A percentile compares a stretch with the other conserved stretches of the same genome.
phyloP scores from a whole-genome alignment of 1,140 invertebrate species.

The Drosophila lacertosa region DNA sequence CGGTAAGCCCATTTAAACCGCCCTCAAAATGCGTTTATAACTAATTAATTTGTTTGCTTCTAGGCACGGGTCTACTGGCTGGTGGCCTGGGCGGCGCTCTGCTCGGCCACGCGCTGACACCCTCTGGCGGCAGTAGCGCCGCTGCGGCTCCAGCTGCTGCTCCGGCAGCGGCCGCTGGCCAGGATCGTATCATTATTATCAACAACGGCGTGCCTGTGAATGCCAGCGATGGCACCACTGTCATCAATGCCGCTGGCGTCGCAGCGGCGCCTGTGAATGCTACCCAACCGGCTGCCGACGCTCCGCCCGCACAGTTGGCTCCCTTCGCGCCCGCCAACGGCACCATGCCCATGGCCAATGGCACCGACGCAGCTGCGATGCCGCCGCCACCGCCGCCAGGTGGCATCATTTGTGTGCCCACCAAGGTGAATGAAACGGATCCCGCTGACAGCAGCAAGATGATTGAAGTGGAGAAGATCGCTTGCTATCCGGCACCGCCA shows the following conservation, averaged over 20 bases:
- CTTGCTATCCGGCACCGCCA: conserved; percentile 79
- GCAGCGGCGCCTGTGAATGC: conserved; percentile 49
- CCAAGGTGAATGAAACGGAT: conserved; percentile 79
- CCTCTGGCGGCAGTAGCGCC: conserved; percentile 49
- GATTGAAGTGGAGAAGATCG: conserved; percentile 78
- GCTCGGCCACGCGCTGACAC: conserved; percentile 72
- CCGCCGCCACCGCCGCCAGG: conserved; percentile 58
- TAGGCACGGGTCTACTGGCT: conserved; percentile 73
- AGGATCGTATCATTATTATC: conserved; percentile 80
- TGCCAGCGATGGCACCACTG: conserved; percentile 70
- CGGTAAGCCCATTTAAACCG: conserved; percentile 43
- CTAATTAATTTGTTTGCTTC: neutral
- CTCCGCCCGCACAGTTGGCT: conserved; percentile 44
- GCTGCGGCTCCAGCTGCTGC: conserved; percentile 54
- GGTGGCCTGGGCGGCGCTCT: conserved; percentile 75
- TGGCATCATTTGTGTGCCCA: conserved; percentile 78
- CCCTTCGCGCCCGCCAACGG: conserved; percentile 77
- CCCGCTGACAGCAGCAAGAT: conserved; percentile 71
- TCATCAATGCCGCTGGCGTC: conserved; percentile 69
- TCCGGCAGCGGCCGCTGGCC: conserved; percentile 49
- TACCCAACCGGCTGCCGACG: conserved; percentile 32
- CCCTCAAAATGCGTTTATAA: too few relatives aligned
- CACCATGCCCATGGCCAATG: conserved; percentile 80
- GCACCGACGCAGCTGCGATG: conserved; percentile 35
- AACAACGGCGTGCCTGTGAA: conserved; percentile 75